Base-by-base conservation (phyloP, 2,797 vertebrate genomes). In the Melanotaenia maccullochi region DNA sequence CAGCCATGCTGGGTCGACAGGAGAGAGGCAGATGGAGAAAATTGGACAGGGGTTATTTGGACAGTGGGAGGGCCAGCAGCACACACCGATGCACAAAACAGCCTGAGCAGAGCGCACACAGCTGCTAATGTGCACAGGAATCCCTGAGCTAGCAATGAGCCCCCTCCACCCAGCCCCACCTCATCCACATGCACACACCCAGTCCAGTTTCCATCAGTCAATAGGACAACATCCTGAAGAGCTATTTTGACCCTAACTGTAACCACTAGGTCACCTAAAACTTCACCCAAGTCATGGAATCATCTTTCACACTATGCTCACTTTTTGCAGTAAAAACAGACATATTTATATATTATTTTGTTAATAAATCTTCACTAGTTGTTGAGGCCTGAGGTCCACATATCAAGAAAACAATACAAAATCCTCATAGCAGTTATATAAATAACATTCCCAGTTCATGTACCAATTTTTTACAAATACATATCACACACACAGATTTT, bases 61-160 rank as follows among this genome's bases (percentile, higher is more conserved):
- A 68, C 40, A 68, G 73, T 71, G 82, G 70, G 61, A 44, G 62
- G 66, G 72, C 4, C 22, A 59, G 51, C 59, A 36, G 33, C 61
- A 61, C 63, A 60, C 58, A 69, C 75, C 69, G 13, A 58, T 35
- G 56, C 68, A 60, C 57, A 66, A 88, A 76, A 82, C 73, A 71
- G 72, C 65, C 73, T 75, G 71, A 75, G 42, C 56, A 54, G 69
- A 76, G 79, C 71, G 77, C 82, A 83, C 76, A 73, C 73, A 74
- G 65, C 54, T 70, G 49, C 89, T 93, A 93, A 92, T 92, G 87
- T 91, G 91, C 89, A 88, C 91, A 90, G 89, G 90, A 93, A 93
- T 93, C 89, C 84, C 90, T 92, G 90, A 92, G 89, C 86, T 88
- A 67, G 91, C 92, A 90, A 57, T 81, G 85, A 65, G 2, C 79